A percentile compares a stretch with the other conserved stretches of the same genome.
phyloP scores from a whole-genome alignment of 2,797 vertebrate species.

The Peromyscus melanophrys region DNA sequence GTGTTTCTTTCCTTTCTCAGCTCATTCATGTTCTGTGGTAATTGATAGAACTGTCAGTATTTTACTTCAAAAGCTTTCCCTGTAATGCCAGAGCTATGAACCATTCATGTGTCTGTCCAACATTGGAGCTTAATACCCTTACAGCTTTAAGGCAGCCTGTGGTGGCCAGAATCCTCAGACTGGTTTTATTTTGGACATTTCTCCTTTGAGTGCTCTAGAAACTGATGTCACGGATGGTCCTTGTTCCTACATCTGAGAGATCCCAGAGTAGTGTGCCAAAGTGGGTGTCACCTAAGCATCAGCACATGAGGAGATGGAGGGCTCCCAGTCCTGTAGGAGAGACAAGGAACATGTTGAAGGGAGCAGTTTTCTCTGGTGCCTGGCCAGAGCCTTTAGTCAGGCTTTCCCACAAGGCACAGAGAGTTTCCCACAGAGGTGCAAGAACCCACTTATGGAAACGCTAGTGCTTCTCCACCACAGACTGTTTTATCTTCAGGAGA shows the following conservation, averaged over 20 bases:
- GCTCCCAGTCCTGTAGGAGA: not conserved
- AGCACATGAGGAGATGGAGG: not conserved
- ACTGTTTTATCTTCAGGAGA: not conserved
- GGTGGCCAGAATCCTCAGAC: not conserved
- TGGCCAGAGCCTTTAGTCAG: not conserved
- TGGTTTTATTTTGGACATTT: slow-evolving; percentile 31
- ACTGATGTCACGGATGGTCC: not conserved
- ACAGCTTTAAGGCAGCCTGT: not conserved
- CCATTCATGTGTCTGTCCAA: not conserved
- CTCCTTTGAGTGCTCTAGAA: slow-evolving; percentile 4
- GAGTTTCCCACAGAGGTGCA: not conserved
- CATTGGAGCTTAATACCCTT: not conserved
- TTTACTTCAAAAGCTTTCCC: slow-evolving; percentile 30
- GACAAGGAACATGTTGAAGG: rapidly evolving
- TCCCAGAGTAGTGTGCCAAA: too few relatives aligned
- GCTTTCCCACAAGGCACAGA: not conserved
- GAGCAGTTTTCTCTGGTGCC: not conserved
- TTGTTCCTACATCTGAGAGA: not conserved
- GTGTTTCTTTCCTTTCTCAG: not conserved
- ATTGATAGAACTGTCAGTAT: slow-evolving; percentile 6
- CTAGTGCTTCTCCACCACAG: not conserved
- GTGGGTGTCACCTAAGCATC: not conserved
- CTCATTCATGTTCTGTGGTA: not conserved
- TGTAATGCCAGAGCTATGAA: not conserved
- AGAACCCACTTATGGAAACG: not conserved